These are phyloP conservation scores for Synanthedon vespiformis DNA, from an alignment of 2,888 invertebrate genomes.

Conservation along the genomic window DNA sequence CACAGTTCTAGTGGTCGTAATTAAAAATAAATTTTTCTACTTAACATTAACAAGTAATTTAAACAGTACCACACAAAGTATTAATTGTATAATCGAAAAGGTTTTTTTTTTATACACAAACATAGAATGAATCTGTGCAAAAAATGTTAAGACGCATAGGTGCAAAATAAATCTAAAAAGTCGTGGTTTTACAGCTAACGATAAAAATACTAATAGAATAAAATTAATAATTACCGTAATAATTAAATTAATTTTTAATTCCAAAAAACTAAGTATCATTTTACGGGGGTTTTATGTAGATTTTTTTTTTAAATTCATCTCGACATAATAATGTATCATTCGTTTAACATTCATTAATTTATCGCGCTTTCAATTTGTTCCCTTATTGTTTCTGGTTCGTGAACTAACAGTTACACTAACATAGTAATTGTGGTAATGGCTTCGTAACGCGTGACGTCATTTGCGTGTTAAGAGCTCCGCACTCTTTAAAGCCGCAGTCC, in stretches of 20 bases:
- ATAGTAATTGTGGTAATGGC: no score
- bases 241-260: background rate
- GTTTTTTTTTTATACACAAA: background rate
- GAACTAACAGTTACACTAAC: no score
- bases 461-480: no score
- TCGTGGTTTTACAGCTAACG: constrained; percentile 2
- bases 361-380: background rate
- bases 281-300: no score
- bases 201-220: constrained; percentile 2
- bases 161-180: constrained; percentile 3
- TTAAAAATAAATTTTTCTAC: constrained; percentile 16
- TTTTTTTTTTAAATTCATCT: no score
- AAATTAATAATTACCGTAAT: constrained; percentile 1
- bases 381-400: no score
- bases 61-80: background rate
- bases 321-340: no score
- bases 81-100: background rate
- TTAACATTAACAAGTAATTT: constrained; percentile 11
- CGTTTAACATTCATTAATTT: no score
- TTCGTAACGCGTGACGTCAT: no score
- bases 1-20: background rate
- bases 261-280: no score
- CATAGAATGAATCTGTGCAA: background rate
- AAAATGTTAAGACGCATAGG: background rate
- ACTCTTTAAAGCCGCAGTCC: no score